phyloP scores from a whole-genome alignment of 2,888 invertebrate genomes.

The Eilema griseolum region DNA sequence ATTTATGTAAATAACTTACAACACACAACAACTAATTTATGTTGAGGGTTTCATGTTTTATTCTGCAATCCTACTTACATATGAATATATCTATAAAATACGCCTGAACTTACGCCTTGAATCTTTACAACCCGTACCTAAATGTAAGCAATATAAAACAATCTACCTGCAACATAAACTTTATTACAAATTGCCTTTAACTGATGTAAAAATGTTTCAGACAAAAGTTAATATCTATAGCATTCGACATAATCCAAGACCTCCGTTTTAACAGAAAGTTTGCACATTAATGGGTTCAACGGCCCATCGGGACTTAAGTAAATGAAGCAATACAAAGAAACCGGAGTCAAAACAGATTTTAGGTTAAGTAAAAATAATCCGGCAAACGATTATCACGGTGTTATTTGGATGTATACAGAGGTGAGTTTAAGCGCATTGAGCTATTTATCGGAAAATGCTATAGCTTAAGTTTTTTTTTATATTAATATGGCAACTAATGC shows the following conservation, averaged over 20 bases:
- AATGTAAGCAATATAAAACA: constrained; percentile 7
- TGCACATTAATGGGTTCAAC: constrained; percentile 23
- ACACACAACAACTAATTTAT: too few relatives aligned
- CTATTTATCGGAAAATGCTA: neutral
- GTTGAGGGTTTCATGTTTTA: neutral
- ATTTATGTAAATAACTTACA: too few relatives aligned
- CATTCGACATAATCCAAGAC: constrained; percentile 27
- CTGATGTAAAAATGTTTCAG: constrained; percentile 21
- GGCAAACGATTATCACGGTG: constrained; percentile 18
- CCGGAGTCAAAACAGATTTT: constrained; percentile 23
- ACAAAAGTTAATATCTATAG: constrained; percentile 20
- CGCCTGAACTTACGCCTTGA: neutral
- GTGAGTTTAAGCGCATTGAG: neutral
- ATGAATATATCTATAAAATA: neutral
- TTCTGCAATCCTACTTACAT: neutral
- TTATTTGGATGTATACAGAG: constrained; percentile 12
- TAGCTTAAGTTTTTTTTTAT: neutral
- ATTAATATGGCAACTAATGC: neutral
- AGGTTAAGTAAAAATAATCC: constrained; percentile 22
- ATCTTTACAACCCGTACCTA: neutral
- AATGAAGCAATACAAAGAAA: constrained; percentile 28
- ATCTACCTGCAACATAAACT: constrained; percentile 8
- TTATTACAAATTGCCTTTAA: constrained; percentile 12
- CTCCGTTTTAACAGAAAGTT: constrained; percentile 27
- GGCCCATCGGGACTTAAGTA: constrained; percentile 22